phyloP scores from a whole-genome alignment of 1,140 invertebrate genomes.

The Ooceraea biroi region DNA sequence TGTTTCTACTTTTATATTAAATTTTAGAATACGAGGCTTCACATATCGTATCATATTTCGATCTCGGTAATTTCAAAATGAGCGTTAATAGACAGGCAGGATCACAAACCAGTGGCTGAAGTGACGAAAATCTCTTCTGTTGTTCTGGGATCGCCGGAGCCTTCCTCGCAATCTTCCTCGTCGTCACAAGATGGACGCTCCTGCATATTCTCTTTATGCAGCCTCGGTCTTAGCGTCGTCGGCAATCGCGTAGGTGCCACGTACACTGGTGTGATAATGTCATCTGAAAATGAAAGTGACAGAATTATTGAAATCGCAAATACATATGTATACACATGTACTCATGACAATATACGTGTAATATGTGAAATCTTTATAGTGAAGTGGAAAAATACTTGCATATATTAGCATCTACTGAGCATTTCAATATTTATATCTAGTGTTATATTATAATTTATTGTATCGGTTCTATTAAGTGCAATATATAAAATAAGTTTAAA shows the following conservation, averaged over 20 bases:
- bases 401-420: too few relatives aligned
- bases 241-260: constrained; percentile 93
- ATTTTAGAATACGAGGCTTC: too few relatives aligned
- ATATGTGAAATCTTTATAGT: too few relatives aligned
- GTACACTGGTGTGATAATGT: constrained; percentile 96
- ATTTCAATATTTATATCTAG: too few relatives aligned
- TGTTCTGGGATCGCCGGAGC: constrained; percentile 90
- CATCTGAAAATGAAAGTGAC: constrained; percentile 86
- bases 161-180: constrained; percentile 92
- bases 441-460: too few relatives aligned
- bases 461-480: too few relatives aligned
- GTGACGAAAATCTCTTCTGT: constrained; percentile 89
- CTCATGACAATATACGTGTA: neutral
- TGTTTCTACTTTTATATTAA: too few relatives aligned
- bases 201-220: constrained; percentile 79
- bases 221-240: constrained; percentile 86
- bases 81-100: neutral
- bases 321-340: too few relatives aligned
- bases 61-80: neutral
- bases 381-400: too few relatives aligned
- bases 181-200: constrained; percentile 89
- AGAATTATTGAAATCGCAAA: constrained; percentile 36
- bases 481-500: too few relatives aligned
- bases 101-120: constrained; percentile 86
- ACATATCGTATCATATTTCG: neutral